Evolutionary conservation across 2,797 vertebrate genomes (phyloP).

Genomic region (Acanthurus tractus): DNA sequence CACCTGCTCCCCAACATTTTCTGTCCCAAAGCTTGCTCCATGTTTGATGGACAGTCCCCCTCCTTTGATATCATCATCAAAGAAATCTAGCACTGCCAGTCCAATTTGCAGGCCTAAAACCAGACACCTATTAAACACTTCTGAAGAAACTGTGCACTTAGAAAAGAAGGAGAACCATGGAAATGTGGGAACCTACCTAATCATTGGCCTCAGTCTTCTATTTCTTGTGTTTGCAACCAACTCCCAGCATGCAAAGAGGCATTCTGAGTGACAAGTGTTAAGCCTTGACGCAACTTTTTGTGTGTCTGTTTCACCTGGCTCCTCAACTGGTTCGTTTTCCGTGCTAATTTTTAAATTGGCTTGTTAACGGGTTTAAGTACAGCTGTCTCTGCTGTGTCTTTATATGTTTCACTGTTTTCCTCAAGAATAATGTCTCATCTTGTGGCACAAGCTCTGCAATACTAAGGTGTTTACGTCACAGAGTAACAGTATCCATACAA

Average conservation of each 20-base stretch:
- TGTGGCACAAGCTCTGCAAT: not conserved
- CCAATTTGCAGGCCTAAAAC: constrained; percentile 18
- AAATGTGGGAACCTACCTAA: constrained; percentile 5
- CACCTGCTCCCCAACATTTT: constrained; percentile 55
- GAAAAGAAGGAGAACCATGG: not conserved
- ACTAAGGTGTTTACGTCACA: constrained; percentile 4
- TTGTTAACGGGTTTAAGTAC: constrained; percentile 33
- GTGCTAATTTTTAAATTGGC: constrained; percentile 12
- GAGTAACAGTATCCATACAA: constrained; percentile 4
- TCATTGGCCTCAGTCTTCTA: constrained; percentile 11
- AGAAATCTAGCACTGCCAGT: constrained; percentile 23
- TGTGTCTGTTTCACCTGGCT: constrained; percentile 45
- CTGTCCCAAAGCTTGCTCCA: constrained; percentile 33
- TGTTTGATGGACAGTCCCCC: constrained; percentile 32
- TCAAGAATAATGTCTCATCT: constrained; percentile 20
- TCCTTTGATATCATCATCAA: constrained; percentile 20
- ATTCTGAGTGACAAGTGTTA: constrained; percentile 48
- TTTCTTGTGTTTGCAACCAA: not conserved
- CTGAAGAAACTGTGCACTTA: constrained; percentile 7
- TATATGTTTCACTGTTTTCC: constrained; percentile 32
- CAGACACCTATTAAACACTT: constrained; percentile 15
- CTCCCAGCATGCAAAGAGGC: constrained; percentile 39
- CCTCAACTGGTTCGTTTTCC: constrained; percentile 33
- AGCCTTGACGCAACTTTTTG: constrained; percentile 26
- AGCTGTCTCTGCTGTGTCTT: constrained; percentile 38